Evolutionary conservation across 2,888 invertebrate species (phyloP), one percentile per base, ranked within the genome.

Genomic region (Phaedon cochleariae): DNA sequence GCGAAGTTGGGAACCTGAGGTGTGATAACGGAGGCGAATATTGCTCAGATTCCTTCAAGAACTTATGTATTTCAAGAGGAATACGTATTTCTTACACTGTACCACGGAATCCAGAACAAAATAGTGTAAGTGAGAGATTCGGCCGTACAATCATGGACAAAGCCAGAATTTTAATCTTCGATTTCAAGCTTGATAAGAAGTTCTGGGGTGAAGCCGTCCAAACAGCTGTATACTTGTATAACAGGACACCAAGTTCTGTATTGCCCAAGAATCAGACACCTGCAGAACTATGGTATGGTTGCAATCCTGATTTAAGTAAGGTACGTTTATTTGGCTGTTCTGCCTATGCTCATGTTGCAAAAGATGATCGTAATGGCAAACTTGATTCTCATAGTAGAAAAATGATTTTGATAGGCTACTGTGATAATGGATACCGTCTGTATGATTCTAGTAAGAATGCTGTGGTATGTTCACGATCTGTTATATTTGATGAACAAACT

Each of bases 111-210:
- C 76, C 76, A 4, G 67, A 77, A 61, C 73, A 74, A 37, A 75
- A 75, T 57, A n/a, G 76, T 3, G 71, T 70, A 51, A 62, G 75
- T 0, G 75, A 79, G 61, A 61, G 77, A 22, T 66, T 73, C 12
- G 77, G 78, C 37, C 53, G 77, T 12, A 77, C 76, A 5, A 62
- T 77, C n/a, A 53, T 74, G 9, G 73, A 78, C 21, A 75, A 73
- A 59, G 71, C 72, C 5, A 64, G 77, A 37, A 68, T 73, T 21
- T 67, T 76, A 62, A 63, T 76, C 18, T 63, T 69, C 51, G 75
- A 75, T 45, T 59, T 69, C 2, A 66, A 63, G 15, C 29, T 75
- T 41, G 69, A 72, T 17, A 73, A 73, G 51, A 26, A 62, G 18
- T 58, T 73, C 10, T 74, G 73, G 75, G 65, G 67, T 57, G 74